Percentiles rank a stretch among this genome's conserved stretches.
Conservation (phyloP, 2,797 vertebrate species). For the Leptodactylus fallax region DNA sequence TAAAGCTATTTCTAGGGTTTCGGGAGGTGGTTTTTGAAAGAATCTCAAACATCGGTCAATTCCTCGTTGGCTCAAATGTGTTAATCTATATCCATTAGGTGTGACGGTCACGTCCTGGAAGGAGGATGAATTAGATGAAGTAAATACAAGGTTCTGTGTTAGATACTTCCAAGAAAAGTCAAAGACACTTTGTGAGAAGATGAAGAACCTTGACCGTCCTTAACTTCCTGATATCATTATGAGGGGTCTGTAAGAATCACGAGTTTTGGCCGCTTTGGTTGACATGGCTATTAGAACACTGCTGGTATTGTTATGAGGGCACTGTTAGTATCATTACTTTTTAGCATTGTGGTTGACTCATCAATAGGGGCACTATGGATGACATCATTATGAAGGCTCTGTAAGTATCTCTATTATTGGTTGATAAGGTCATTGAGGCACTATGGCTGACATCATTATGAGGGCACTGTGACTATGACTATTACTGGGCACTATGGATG, state of each 20-base stretch:
- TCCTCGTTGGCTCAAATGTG: neutral
- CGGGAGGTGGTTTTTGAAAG: neutral
- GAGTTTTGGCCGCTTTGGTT: neutral
- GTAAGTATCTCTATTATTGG: neutral
- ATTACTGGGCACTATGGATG: too few species aligned
- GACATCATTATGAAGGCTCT: too few species aligned
- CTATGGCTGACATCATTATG: neutral
- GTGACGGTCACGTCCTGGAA: neutral
- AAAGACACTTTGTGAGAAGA: neutral
- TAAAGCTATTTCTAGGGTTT: neutral
- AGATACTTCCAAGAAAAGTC: neutral
- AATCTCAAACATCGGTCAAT: neutral
- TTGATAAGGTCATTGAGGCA: too few species aligned
- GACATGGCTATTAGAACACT: neutral
- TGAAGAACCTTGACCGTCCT: too few species aligned
- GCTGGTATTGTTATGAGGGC: neutral
- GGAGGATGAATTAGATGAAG: neutral
- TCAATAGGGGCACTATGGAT: neutral
- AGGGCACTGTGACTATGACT: neutral
- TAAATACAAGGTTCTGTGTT: neutral
- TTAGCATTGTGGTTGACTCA: neutral
- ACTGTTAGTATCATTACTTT: neutral
- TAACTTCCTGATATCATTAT: neutral
- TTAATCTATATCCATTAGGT: neutral
- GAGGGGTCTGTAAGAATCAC: neutral